phyloP scores from a whole-genome alignment of 92 coral and sea anemone species.

The Bergia puertoricense region DNA sequence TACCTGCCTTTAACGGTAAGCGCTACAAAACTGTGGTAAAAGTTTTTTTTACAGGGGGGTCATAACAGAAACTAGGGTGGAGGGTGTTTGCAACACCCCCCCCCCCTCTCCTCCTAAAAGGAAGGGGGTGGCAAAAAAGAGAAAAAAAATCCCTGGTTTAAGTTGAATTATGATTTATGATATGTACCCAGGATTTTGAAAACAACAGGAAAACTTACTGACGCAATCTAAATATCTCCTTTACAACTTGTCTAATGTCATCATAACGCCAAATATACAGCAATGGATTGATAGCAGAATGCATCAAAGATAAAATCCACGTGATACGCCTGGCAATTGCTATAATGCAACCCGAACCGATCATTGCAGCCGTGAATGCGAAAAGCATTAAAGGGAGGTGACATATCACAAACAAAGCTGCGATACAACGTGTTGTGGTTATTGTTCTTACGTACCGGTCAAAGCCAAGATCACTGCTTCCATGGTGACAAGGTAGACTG shows the following conservation, averaged over 20 bases:
- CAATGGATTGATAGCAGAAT: neutral
- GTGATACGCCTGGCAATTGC: neutral
- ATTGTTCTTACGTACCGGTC: neutral
- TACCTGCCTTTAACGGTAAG: no score
- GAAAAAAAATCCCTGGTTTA: no score
- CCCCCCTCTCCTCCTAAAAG: no score
- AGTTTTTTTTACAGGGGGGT: no score
- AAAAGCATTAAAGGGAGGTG: neutral
- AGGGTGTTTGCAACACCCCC: no score
- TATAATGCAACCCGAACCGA: neutral
- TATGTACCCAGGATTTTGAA: no score
- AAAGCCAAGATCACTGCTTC: neutral
- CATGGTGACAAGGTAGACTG: neutral
- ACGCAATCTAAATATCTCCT: neutral
- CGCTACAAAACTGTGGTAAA: no score
- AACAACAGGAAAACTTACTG: no score
- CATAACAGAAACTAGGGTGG: no score
- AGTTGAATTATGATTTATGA: no score
- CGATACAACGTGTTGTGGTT: neutral
- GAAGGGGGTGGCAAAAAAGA: no score
- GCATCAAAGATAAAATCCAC: neutral
- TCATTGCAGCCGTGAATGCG: neutral
- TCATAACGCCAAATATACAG: neutral
- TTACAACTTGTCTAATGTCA: neutral
- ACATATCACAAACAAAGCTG: neutral